Percentiles rank a stretch among this genome's conserved stretches.
phyloP scores from a whole-genome alignment of 2,113 vertebrate species.

The Scartelaos histophorus region DNA sequence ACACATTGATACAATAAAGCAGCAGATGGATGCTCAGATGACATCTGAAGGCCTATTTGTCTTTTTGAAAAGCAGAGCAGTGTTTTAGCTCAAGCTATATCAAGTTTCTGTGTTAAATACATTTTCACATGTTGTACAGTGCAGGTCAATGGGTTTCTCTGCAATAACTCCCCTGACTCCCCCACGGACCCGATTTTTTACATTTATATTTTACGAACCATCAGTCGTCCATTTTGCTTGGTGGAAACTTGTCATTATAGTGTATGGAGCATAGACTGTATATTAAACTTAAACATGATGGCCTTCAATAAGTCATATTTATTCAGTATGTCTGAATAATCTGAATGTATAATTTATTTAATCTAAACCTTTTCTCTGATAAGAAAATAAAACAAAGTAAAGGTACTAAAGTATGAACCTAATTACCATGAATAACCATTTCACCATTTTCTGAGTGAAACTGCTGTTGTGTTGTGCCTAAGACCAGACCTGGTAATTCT shows the following conservation, averaged over 20 bases:
- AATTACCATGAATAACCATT: no score
- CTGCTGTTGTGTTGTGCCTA: background rate
- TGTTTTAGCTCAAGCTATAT: no score
- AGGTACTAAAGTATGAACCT: no score
- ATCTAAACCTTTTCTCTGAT: background rate
- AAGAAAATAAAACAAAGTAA: background rate
- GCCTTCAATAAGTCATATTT: no score
- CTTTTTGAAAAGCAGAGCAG: no score
- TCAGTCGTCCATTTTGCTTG: conserved; percentile 61
- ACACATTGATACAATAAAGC: background rate
- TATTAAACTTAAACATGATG: no score
- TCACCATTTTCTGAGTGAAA: background rate
- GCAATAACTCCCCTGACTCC: conserved; percentile 14
- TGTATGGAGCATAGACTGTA: conserved; percentile 5
- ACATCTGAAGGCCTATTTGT: background rate
- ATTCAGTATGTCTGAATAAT: background rate
- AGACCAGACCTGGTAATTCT: background rate
- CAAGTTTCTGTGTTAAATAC: no score
- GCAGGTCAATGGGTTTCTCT: no score
- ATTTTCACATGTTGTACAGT: no score
- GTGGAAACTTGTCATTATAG: conserved; percentile 26
- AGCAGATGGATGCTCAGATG: background rate
- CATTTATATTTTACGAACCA: conserved; percentile 53
- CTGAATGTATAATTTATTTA: background rate
- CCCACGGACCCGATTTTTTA: conserved; percentile 45